Evolutionary conservation across 2,888 invertebrate genomes (phyloP).

Genomic region (Cryptocheilus praepositus): DNA sequence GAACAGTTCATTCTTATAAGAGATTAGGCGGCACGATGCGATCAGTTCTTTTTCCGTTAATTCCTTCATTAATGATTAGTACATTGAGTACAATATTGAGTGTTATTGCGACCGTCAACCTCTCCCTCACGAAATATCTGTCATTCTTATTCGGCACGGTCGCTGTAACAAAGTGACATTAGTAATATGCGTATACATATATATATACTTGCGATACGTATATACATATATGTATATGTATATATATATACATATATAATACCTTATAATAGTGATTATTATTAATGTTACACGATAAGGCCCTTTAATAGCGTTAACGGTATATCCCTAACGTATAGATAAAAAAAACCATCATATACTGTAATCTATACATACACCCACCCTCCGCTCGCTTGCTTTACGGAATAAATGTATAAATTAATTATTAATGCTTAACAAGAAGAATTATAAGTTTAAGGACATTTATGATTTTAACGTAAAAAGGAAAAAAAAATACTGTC

Average conservation of each 20-base stretch:
- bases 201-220: too few species aligned
- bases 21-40: slow-evolving; percentile 29
- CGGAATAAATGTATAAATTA: slow-evolving; percentile 71
- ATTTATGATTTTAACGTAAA: slow-evolving; percentile 53
- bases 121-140: slow-evolving; percentile 25
- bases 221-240: slow-evolving; percentile 14
- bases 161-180: slow-evolving; percentile 50
- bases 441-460: slow-evolving; percentile 51
- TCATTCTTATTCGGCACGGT: slow-evolving; percentile 40
- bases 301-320: slow-evolving; percentile 64
- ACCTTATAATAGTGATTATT: slow-evolving; percentile 57
- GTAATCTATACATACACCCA: slow-evolving; percentile 66
- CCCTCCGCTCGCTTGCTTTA: slow-evolving; percentile 71
- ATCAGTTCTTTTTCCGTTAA: slow-evolving; percentile 45
- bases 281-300: slow-evolving; percentile 66
- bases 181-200: slow-evolving; percentile 26
- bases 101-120: slow-evolving; percentile 44
- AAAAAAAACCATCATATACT: slow-evolving; percentile 59
- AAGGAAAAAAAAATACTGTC: slow-evolving; percentile 14
- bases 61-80: slow-evolving; percentile 51
- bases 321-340: slow-evolving; percentile 61
- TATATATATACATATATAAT: slow-evolving; percentile 36
- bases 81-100: slow-evolving; percentile 52
- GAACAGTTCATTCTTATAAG: slow-evolving; percentile 18
- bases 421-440: slow-evolving; percentile 46